These are phyloP conservation scores for Sitta carolinensis DNA, from an alignment of 2,797 vertebrate species.

Conservation along the genomic window DNA sequence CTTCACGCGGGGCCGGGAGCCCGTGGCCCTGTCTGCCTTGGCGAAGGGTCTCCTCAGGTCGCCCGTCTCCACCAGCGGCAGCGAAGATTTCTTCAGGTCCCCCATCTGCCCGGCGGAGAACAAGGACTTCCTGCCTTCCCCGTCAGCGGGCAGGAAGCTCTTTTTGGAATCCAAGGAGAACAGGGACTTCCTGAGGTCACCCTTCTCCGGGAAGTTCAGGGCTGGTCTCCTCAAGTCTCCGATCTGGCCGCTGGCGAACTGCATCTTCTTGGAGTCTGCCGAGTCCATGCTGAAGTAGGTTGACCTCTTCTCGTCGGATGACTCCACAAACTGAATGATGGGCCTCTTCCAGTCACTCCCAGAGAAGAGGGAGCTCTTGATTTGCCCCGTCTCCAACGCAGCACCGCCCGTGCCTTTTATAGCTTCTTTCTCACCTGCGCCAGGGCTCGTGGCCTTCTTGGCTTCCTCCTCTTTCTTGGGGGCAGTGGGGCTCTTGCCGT, in stretches of 20 bases:
- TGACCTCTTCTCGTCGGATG: constrained; percentile 74
- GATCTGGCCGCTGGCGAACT: constrained; percentile 66
- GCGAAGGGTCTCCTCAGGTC: constrained; percentile 66
- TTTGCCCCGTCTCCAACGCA: constrained; percentile 66
- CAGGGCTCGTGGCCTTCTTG: constrained; percentile 62
- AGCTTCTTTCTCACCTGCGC: constrained; percentile 49
- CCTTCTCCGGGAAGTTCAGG: constrained; percentile 74
- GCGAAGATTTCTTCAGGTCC: constrained; percentile 66
- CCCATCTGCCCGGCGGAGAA: constrained; percentile 58
- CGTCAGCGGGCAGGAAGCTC: constrained; percentile 51
- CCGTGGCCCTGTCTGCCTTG: constrained; percentile 4
- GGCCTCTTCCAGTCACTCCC: constrained; percentile 77
- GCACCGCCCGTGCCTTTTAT: constrained; percentile 47
- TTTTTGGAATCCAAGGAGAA: constrained; percentile 75
- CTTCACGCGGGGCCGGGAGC: constrained; percentile 53
- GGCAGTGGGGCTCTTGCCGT: constrained; percentile 34
- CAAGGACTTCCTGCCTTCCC: constrained; percentile 53
- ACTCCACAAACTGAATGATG: constrained; percentile 80
- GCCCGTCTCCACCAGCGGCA: constrained; percentile 63
- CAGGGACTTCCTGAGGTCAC: constrained; percentile 73
- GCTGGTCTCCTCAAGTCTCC: constrained; percentile 68
- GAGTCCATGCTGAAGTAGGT: constrained; percentile 80
- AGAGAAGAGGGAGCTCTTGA: constrained; percentile 72
- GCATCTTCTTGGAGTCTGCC: constrained; percentile 68
- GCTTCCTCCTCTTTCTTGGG: constrained; percentile 68